Evolutionary conservation across 2,888 invertebrate species (phyloP), one percentile per base, ranked within the genome.

Genomic region (Sinelater perroti): DNA sequence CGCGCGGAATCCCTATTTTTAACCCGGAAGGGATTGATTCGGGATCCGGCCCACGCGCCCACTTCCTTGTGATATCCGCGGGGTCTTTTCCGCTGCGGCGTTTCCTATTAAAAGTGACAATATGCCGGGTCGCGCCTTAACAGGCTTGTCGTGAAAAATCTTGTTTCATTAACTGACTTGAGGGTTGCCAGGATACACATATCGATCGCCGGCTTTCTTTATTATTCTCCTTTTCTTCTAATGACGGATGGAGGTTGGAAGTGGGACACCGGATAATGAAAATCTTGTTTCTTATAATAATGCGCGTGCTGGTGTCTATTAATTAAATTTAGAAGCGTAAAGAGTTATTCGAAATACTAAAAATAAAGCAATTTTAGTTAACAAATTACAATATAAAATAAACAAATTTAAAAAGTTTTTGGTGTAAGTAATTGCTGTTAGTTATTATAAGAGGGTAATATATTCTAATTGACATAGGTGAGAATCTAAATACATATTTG

Each of bases 131-230:
- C 70, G 73, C 73, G 67, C 67, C 71, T 73, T 73, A 72, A 74
- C 75, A 69, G 72, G 71, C 66, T 72, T 70, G 75, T 75, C 75
- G 72, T 73, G 76, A 77, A 77, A 78, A 78, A 78, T 78, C 76
- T 74, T 72, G 74, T 78, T 78, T 78, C 78, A 78, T 78, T 78
- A 78, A 76, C 75, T 77, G 75, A 72, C 74, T 75, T 75, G 62
- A 66, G 62, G 65, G 67, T 62, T 66, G 67, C 67, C 67, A 61
- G 57, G 66, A 63, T 66, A 65, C 64, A 64, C 53, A 58, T 61
- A 63, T 63, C 63, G 64, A 64, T 62, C 61, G 62, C 49, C 8
- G 11, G 47, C 46, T 24, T 47, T 52, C 42, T 53, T 53, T 54
- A 54, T 47, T 58, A 54, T 44, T 58, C 36, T 20, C 44, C 38